Evolutionary conservation across 2,113 vertebrate species (phyloP).

Genomic region (Orthochromis indermauri): DNA sequence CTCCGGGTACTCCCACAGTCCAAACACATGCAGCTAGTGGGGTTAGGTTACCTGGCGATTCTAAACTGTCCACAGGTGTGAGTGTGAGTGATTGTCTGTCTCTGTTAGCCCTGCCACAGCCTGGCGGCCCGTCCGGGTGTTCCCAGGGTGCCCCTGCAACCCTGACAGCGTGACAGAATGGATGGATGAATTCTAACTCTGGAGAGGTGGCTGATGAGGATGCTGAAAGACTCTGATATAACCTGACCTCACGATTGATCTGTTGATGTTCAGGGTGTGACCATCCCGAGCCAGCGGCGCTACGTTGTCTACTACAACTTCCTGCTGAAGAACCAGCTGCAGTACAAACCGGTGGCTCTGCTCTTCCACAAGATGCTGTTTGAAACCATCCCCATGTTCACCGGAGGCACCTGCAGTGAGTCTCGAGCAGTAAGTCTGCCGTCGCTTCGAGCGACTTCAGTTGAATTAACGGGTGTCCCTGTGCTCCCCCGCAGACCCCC

Average conservation of each 20-base stretch:
- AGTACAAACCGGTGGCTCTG: slow-evolving; percentile 93
- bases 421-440: neutral
- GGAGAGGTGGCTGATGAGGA: neutral
- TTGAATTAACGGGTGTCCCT: neutral
- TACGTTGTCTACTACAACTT: slow-evolving; percentile 98
- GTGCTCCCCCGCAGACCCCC: slow-evolving; percentile 76
- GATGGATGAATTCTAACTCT: neutral
- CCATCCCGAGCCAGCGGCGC: slow-evolving; percentile 94
- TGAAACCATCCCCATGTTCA: slow-evolving; percentile 98
- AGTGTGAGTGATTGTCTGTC: neutral
- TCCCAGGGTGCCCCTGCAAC: neutral
- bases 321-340: slow-evolving; percentile 91
- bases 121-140: neutral
- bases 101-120: neutral
- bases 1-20: neutral
- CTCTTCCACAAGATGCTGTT: slow-evolving; percentile 98
- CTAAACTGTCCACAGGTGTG: neutral
- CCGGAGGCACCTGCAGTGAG: slow-evolving; percentile 95
- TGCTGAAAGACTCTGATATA: neutral
- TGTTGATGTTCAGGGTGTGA: slow-evolving; percentile 80
- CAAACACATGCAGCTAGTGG: neutral
- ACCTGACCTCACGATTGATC: neutral
- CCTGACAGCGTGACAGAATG: neutral
- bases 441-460: neutral
- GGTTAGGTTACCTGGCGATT: neutral